Conservation (phyloP, 2,113 vertebrate species). For the Caracal caracal region DNA sequence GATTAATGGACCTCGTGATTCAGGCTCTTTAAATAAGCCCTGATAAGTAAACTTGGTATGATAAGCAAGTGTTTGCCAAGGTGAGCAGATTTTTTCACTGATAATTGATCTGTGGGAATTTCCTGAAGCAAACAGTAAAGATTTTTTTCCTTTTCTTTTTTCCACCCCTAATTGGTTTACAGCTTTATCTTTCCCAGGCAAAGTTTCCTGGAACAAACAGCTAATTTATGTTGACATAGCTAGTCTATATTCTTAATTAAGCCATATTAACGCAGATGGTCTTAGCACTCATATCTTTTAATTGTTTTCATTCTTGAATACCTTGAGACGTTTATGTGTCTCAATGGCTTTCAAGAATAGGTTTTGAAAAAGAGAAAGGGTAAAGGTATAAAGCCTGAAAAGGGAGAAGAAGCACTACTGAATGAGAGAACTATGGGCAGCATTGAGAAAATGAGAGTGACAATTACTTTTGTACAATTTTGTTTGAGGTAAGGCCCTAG, state of each 20-base stretch:
- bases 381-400: too few relatives aligned
- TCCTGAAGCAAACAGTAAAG: neutral
- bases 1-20: neutral
- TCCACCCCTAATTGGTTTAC: neutral
- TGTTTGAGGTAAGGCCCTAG: neutral
- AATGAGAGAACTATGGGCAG: neutral
- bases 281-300: neutral
- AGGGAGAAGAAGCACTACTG: neutral
- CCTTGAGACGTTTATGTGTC: neutral
- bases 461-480: neutral
- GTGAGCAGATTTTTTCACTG: neutral
- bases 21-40: neutral
- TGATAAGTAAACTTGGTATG: neutral
- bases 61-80: neutral
- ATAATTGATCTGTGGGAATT: neutral
- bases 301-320: neutral
- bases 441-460: neutral
- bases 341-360: neutral
- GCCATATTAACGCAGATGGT: neutral
- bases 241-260: neutral
- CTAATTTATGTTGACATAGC: neutral
- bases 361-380: neutral
- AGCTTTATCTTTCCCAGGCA: neutral
- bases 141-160: neutral
- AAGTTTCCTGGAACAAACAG: neutral